These are phyloP conservation scores for Heliocidaris tuberculata DNA, from an alignment of 35 echinoderm and acorn worm species.

Conservation along the genomic window DNA sequence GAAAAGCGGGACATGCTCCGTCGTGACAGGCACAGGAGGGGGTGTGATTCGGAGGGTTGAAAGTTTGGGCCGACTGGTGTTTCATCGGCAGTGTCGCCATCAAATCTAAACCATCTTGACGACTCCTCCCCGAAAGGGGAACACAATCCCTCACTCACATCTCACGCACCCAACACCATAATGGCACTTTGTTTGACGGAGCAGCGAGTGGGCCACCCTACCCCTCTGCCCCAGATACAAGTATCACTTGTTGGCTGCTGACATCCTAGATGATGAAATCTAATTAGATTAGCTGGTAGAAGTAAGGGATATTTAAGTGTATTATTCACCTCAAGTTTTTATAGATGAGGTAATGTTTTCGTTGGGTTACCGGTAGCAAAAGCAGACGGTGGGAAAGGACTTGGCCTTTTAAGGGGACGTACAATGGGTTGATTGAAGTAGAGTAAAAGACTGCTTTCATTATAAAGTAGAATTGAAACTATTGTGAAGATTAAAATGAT, in stretches of 20 bases:
- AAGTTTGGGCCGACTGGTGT: slow-evolving; percentile 5
- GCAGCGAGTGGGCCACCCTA: neutral
- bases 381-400: neutral
- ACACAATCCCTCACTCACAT: neutral
- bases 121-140: neutral
- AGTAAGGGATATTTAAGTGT: slow-evolving; percentile 17
- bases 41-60: neutral
- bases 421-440: neutral
- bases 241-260: slow-evolving; percentile 18
- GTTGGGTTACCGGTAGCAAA: neutral
- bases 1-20: neutral
- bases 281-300: slow-evolving; percentile 16
- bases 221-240: slow-evolving; percentile 7
- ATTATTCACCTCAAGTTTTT: neutral
- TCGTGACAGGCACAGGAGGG: slow-evolving; percentile 18
- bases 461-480: neutral
- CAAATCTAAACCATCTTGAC: slow-evolving; percentile 45
- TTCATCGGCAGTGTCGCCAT: slow-evolving; percentile 25
- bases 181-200: slow-evolving; percentile 29
- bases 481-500: neutral
- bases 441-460: neutral
- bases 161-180: neutral
- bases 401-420: neutral
- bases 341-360: slow-evolving; percentile 27
- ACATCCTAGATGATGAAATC: slow-evolving; percentile 17